Percentiles rank a stretch among this genome's conserved stretches.
Conservation (phyloP, 2,113 vertebrate species). For the Pleuronectes platessa region DNA sequence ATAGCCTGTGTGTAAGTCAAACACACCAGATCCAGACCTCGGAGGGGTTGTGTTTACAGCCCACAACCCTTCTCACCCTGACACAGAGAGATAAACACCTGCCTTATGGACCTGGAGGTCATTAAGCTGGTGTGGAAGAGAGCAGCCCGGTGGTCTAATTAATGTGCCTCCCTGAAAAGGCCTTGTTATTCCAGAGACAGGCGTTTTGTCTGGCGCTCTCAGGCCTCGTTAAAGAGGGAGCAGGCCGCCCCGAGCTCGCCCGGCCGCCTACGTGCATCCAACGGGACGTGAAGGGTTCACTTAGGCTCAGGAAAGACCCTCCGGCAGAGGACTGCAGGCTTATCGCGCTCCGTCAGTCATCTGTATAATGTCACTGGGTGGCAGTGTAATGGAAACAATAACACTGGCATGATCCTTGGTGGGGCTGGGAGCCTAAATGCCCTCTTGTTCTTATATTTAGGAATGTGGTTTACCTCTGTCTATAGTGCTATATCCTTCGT, state of each 20-base stretch:
- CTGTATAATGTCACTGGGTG: slow-evolving; percentile 50
- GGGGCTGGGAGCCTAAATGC: slow-evolving; percentile 12
- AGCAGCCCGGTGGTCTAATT: slow-evolving; percentile 57
- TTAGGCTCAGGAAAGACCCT: slow-evolving; percentile 33
- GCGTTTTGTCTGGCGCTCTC: slow-evolving; percentile 52
- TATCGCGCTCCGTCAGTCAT: slow-evolving; percentile 40
- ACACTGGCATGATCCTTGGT: slow-evolving; percentile 18
- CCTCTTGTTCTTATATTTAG: slow-evolving; percentile 10
- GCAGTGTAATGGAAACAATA: slow-evolving; percentile 46
- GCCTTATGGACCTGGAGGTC: slow-evolving; percentile 43
- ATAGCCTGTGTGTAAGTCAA: slow-evolving; percentile 11
- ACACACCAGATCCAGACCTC: slow-evolving; percentile 21
- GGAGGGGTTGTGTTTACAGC: slow-evolving; percentile 9
- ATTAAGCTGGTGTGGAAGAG: slow-evolving; percentile 56
- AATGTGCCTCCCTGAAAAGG: slow-evolving; percentile 51
- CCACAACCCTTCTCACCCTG: slow-evolving; percentile 15
- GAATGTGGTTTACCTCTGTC: slow-evolving; percentile 19
- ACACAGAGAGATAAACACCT: slow-evolving; percentile 52
- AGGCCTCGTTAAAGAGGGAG: slow-evolving; percentile 54
- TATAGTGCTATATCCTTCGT: background rate
- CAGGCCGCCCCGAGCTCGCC: slow-evolving; percentile 22
- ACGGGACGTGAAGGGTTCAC: slow-evolving; percentile 52
- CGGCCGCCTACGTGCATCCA: slow-evolving; percentile 11
- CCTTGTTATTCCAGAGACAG: slow-evolving; percentile 54
- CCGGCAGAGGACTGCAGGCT: slow-evolving; percentile 36